Evolutionary conservation across 1,140 invertebrate species (phyloP), one percentile per base, ranked within the genome.

Genomic region (Leptoteleia sp.): DNA sequence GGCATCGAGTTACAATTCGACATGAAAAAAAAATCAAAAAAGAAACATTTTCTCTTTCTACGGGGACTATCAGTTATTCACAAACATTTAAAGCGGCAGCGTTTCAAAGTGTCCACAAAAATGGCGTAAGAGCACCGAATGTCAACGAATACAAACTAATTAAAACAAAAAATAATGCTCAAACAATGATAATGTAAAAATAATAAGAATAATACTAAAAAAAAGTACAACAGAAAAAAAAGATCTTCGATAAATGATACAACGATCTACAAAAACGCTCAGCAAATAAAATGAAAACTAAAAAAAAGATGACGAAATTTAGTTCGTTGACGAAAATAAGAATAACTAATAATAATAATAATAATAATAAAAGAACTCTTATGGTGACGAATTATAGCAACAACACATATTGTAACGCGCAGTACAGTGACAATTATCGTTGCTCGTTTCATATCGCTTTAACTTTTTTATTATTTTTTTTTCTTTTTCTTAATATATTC

Each of bases 381-480:
- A 67, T 54, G 45, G 52, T 65, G 38, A 77, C 54, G 62, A 73
- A 61, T 71, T 40, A 55, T 16, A 62, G 55, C 42, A 54, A 78
- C 47, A 72, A 62, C 54, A 72, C 65, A 76, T 70, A 78, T 68
- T 17, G 45, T 77, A 71, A 71, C 52, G 52, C 76, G 52, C 31
- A 57, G 59, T 57, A 70, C 45, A 76, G 42, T 70, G 50, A 80
- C 67, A 70, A 62, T 75, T 17, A 64, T 79, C 61, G 54, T 52
- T 19, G 54, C 17, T 71, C 22, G 25, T 37, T 50, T 61, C 19
- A 40, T 65, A 16, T 33, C 47, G 61, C 47, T 40, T 65, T 17
- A 35, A 25, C 35, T 37, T 48, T 40, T 12, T 15, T 64, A n/a
- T n/a, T n/a, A n/a, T n/a, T n/a, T n/a, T n/a, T n/a, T n/a, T n/a